Evolutionary conservation across 23 tunicate species (phyloP).

Genomic region (Oikopleura vanhoeffeni): DNA sequence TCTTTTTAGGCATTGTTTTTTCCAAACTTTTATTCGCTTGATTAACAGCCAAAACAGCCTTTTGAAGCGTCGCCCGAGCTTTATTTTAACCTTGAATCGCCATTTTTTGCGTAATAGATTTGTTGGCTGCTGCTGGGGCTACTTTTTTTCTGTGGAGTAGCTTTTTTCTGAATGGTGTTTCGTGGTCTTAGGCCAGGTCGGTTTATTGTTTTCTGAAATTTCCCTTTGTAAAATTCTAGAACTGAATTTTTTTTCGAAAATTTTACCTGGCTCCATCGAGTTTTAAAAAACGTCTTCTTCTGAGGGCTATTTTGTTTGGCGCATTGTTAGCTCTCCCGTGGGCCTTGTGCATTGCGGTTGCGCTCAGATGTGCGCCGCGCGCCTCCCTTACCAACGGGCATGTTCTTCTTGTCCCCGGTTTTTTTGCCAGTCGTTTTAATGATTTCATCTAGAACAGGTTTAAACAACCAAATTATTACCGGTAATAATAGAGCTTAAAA

Average conservation of each 20-base stretch:
- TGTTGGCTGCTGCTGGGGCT: neutral
- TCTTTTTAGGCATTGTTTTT: neutral
- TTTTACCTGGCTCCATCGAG: too few relatives aligned
- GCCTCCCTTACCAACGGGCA: neutral
- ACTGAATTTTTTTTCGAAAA: too few relatives aligned
- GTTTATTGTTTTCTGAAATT: neutral
- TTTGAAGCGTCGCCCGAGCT: constrained; percentile 16
- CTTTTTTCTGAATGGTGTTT: neutral
- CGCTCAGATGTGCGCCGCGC: neutral
- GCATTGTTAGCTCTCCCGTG: too few relatives aligned
- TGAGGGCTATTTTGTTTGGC: neutral
- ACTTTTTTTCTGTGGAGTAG: neutral
- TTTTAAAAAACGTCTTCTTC: neutral
- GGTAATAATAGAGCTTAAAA: too few relatives aligned
- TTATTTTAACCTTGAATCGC: neutral
- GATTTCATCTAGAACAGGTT: constrained; percentile 1
- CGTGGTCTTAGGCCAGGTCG: neutral
- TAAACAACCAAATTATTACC: too few relatives aligned
- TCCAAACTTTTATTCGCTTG: neutral
- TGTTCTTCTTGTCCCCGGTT: neutral
- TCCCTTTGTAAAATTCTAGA: too few relatives aligned
- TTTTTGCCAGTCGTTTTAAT: neutral
- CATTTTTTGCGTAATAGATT: neutral
- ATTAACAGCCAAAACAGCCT: neutral
- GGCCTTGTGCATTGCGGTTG: neutral